A percentile compares a stretch with the other conserved stretches of the same genome.
These are phyloP conservation scores for Sylvilagus floridanus DNA, from an alignment of 2,797 vertebrate genomes.

Conservation along the genomic window DNA sequence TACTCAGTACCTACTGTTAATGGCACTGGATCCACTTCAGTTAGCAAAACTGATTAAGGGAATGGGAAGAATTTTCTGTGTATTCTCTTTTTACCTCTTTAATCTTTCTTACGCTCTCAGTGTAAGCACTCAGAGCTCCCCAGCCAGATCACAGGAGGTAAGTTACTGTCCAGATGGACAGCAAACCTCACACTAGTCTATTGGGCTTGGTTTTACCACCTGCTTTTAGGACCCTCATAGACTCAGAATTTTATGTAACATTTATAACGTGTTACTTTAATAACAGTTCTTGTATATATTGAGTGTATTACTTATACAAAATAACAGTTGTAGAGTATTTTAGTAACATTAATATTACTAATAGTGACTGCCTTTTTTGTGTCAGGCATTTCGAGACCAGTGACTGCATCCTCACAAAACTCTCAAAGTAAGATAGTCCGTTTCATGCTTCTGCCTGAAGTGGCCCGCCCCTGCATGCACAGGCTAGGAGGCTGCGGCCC, in stretches of 20 bases:
- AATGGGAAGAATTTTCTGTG: constrained; percentile 34
- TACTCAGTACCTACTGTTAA: neutral
- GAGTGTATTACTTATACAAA: neutral
- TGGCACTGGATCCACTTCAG: neutral
- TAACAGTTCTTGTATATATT: neutral
- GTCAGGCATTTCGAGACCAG: neutral
- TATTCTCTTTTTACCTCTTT: constrained; percentile 1
- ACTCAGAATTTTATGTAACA: constrained; percentile 36
- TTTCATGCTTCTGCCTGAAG: constrained; percentile 38
- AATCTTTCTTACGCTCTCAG: constrained; percentile 11
- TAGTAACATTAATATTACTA: neutral
- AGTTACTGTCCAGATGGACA: neutral
- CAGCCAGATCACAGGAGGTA: neutral
- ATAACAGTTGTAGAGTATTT: neutral
- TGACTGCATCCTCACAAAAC: constrained; percentile 18
- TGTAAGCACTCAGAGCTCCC: neutral
- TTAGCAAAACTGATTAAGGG: constrained; percentile 38
- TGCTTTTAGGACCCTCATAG: neutral
- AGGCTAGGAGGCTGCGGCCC: neutral
- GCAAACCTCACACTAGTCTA: neutral
- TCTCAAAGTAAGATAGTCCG: neutral
- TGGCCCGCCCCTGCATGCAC: neutral
- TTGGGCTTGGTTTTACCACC: neutral
- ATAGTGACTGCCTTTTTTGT: constrained; percentile 21
- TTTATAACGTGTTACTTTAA: constrained; percentile 28